A percentile compares a stretch with the other conserved stretches of the same genome.
Evolutionary conservation across 2,113 vertebrate species (phyloP).

Genomic region (Mesembrinibis cayennensis): DNA sequence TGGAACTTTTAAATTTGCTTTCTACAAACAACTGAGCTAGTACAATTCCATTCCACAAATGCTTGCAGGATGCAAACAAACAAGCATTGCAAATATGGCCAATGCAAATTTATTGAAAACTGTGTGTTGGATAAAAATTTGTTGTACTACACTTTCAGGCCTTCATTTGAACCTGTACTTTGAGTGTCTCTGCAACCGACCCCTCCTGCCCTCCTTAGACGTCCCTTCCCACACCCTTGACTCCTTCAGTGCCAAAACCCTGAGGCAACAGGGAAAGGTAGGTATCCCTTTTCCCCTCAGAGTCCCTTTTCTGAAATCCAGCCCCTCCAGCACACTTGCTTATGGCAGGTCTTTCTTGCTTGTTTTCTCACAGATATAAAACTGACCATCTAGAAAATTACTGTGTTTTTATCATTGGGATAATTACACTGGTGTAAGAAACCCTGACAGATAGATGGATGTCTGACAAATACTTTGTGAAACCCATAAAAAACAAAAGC

Average conservation of each 20-base stretch:
- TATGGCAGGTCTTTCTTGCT: background rate
- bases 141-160: background rate
- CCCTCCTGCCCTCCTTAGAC: background rate
- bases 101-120: background rate
- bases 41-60: background rate
- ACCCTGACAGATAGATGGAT: background rate
- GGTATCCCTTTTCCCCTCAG: background rate
- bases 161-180: background rate
- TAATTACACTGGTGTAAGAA: background rate
- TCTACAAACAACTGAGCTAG: background rate
- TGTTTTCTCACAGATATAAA: background rate
- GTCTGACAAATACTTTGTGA: background rate
- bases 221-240: background rate
- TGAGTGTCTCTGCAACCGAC: background rate
- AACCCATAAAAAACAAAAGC: background rate
- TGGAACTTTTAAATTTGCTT: background rate
- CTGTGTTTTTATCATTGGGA: background rate
- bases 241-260: background rate
- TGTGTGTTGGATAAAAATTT: background rate
- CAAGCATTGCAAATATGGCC: fast-evolving
- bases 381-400: background rate
- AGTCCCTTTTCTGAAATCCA: background rate
- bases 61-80: background rate
- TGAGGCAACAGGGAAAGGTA: background rate
- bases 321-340: background rate